Evolutionary conservation across 1,140 invertebrate genomes (phyloP).

Genomic region (Camponotus vicinus): DNA sequence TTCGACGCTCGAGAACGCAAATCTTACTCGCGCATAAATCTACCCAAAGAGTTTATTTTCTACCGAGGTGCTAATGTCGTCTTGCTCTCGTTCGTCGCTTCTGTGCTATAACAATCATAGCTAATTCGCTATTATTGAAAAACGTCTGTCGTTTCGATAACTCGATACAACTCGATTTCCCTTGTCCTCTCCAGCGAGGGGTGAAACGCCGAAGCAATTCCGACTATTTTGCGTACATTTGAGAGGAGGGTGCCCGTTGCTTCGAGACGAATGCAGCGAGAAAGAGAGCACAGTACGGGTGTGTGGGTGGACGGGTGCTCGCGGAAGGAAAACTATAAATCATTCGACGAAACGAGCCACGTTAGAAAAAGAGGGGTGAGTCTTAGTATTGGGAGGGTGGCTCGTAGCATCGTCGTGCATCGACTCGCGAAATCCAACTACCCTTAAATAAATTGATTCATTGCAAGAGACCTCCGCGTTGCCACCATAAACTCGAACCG

Average conservation of each 20-base stretch:
- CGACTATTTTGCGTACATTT: slow-evolving; percentile 81
- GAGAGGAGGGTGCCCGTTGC: slow-evolving; percentile 53
- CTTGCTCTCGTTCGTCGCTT: neutral
- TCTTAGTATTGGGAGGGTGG: slow-evolving; percentile 64
- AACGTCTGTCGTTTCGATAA: slow-evolving; percentile 48
- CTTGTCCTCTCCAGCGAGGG: slow-evolving; percentile 25
- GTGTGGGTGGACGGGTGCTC: slow-evolving; percentile 64
- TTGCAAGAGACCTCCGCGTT: slow-evolving; percentile 78
- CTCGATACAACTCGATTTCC: slow-evolving; percentile 10
- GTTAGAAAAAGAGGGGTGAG: slow-evolving; percentile 64
- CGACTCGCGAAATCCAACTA: slow-evolving; percentile 86
- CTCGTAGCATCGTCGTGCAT: slow-evolving; percentile 81
- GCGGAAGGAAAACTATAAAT: slow-evolving; percentile 84
- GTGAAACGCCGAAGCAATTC: slow-evolving; percentile 73
- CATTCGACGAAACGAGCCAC: slow-evolving; percentile 80
- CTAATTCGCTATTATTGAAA: slow-evolving; percentile 37
- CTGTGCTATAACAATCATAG: neutral
- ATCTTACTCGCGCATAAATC: slow-evolving; percentile 25
- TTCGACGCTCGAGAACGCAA: slow-evolving; percentile 32
- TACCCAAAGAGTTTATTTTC: slow-evolving; percentile 8
- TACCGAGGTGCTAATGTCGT: neutral
- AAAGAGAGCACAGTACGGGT: slow-evolving; percentile 34
- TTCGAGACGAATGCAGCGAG: slow-evolving; percentile 51
- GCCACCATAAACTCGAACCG: slow-evolving; percentile 61
- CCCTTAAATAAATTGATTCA: slow-evolving; percentile 87